phyloP scores from a whole-genome alignment of 2,888 invertebrate species.

The Brenthis ino region DNA sequence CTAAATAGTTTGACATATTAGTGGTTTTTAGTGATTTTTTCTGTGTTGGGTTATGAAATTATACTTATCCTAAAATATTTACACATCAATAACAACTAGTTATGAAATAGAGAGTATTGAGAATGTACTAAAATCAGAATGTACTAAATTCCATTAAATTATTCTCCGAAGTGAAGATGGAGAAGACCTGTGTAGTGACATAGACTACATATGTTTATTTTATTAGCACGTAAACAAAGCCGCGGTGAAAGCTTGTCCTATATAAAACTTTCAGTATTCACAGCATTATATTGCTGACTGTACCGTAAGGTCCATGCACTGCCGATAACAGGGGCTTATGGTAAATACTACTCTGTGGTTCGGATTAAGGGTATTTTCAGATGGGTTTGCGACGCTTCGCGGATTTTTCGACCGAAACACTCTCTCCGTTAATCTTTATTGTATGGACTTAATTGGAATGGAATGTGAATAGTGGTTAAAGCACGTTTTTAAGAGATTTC shows the following conservation, averaged over 20 bases:
- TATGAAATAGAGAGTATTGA: too few species aligned
- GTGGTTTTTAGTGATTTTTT: background rate
- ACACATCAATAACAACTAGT: background rate
- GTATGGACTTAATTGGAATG: conserved; percentile 23
- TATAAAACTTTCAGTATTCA: too few species aligned
- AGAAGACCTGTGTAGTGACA: too few species aligned
- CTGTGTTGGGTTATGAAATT: too few species aligned
- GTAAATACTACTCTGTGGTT: conserved; percentile 53
- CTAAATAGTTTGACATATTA: background rate
- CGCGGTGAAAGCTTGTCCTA: too few species aligned
- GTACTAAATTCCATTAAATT: too few species aligned
- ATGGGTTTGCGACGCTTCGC: conserved; percentile 57
- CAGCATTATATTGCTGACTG: too few species aligned
- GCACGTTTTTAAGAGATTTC: background rate
- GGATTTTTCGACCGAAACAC: conserved; percentile 50
- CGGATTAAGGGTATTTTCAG: conserved; percentile 57
- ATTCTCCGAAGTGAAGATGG: too few species aligned
- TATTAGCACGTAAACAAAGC: too few species aligned
- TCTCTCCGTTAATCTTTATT: conserved; percentile 21
- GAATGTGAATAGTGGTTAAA: conserved; percentile 12
- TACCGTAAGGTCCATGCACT: too few species aligned
- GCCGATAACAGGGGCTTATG: conserved; percentile 36
- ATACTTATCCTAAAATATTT: background rate
- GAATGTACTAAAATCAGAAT: too few species aligned
- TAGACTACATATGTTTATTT: too few species aligned